phyloP scores from a whole-genome alignment of 2,888 invertebrate genomes.

The Athetis lepigone region DNA sequence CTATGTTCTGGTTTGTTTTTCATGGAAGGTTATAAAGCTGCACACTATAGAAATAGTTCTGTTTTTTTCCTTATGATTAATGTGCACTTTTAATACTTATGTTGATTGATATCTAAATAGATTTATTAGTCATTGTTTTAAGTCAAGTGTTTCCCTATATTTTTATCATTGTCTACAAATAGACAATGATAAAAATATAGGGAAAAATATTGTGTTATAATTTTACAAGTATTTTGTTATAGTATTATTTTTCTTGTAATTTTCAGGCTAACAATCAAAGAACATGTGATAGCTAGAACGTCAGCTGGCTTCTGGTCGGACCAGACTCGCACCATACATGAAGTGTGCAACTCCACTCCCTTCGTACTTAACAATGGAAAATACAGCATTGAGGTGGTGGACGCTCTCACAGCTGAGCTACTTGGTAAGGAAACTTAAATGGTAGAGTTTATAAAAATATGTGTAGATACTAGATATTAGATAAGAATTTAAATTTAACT shows the following conservation, averaged over 20 bases:
- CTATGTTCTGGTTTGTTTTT: too few relatives aligned
- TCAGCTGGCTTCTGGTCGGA: constrained; percentile 97
- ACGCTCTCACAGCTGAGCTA: constrained; percentile 93
- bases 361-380: constrained; percentile 93
- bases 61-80: background rate
- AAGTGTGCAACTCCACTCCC: constrained; percentile 95
- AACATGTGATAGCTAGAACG: constrained; percentile 95
- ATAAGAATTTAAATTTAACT: too few relatives aligned
- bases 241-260: background rate
- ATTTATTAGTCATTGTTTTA: background rate
- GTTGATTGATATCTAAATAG: background rate
- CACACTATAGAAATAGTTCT: too few relatives aligned
- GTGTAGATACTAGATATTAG: too few relatives aligned
- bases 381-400: constrained; percentile 93
- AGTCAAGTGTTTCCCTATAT: too few relatives aligned
- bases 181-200: too few relatives aligned
- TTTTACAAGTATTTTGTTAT: background rate
- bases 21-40: too few relatives aligned
- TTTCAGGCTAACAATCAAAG: constrained; percentile 93
- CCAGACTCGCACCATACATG: constrained; percentile 94
- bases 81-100: background rate
- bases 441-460: too few relatives aligned
- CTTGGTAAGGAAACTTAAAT: constrained; percentile 84
- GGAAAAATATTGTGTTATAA: background rate
- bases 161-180: background rate